Evolutionary conservation across 1,140 invertebrate genomes (phyloP).

Genomic region (Papilio dardanus): DNA sequence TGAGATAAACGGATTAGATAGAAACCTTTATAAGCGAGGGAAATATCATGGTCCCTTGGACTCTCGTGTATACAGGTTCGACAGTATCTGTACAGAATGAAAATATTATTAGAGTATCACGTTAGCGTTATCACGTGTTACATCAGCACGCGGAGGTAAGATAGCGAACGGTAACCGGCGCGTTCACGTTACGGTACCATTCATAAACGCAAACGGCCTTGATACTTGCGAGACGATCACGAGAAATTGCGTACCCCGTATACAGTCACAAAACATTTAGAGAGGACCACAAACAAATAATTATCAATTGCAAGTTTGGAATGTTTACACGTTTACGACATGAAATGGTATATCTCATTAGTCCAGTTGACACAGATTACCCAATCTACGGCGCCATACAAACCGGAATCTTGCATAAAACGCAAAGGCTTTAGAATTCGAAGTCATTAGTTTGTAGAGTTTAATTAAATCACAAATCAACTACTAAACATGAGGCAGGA

Average conservation of each 20-base stretch:
- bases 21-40: too few relatives aligned
- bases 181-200: constrained; percentile 31
- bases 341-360: neutral
- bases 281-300: neutral
- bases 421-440: neutral
- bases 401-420: neutral
- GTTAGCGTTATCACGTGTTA: constrained; percentile 27
- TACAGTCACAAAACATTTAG: neutral
- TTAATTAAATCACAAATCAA: neutral
- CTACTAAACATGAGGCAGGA: neutral
- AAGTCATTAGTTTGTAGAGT: neutral
- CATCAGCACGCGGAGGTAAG: constrained; percentile 4
- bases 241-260: constrained; percentile 12
- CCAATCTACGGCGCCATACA: neutral
- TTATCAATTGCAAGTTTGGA: neutral
- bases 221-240: constrained; percentile 23
- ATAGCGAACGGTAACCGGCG: neutral
- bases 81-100: neutral
- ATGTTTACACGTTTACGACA: neutral
- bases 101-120: constrained; percentile 26
- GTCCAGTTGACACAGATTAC: neutral
- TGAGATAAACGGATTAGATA: too few relatives aligned
- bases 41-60: too few relatives aligned
- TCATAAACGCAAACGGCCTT: constrained; percentile 36
- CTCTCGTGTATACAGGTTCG: too few relatives aligned